Evolutionary conservation across 2,113 vertebrate species (phyloP).

Genomic region (Platichthys flesus): DNA sequence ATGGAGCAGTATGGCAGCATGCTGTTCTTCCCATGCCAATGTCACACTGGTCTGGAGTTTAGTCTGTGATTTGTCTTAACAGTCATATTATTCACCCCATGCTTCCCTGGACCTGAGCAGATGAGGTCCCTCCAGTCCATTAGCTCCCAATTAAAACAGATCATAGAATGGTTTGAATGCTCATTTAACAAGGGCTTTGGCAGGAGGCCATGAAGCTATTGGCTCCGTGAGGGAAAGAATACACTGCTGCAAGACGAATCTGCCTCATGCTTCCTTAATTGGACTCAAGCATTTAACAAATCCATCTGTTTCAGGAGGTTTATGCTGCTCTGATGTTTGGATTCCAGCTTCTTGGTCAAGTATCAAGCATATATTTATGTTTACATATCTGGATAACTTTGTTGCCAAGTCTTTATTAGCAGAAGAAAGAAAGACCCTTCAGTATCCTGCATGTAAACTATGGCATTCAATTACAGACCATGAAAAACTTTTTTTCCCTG

Average conservation of each 20-base stretch:
- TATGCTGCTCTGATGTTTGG: not conserved
- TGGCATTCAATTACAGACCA: not conserved
- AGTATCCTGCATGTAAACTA: not conserved
- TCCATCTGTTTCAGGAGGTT: not conserved
- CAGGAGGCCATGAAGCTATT: conserved; percentile 33
- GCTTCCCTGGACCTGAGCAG: conserved; percentile 58
- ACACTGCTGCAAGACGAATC: conserved; percentile 18
- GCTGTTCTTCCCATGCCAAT: conserved; percentile 21
- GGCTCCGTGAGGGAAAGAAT: conserved; percentile 23
- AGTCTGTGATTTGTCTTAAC: conserved; percentile 23
- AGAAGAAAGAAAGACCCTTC: not conserved
- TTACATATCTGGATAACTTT: conserved; percentile 9
- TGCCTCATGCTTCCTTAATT: conserved; percentile 26
- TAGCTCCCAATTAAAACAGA: conserved; percentile 71
- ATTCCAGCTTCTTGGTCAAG: conserved; percentile 9
- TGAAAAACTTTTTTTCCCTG: not conserved
- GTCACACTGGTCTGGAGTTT: conserved; percentile 21
- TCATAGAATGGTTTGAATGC: conserved; percentile 54
- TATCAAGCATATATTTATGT: conserved; percentile 18
- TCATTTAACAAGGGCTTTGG: conserved; percentile 56
- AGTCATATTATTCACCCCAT: conserved; percentile 60
- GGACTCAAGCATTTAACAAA: conserved; percentile 2
- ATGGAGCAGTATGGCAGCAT: conserved; percentile 26
- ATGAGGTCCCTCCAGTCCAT: conserved; percentile 67
- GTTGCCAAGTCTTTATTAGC: not conserved